Evolutionary conservation across 2,888 invertebrate genomes (phyloP).

Genomic region (Troides oblongomaculatus): DNA sequence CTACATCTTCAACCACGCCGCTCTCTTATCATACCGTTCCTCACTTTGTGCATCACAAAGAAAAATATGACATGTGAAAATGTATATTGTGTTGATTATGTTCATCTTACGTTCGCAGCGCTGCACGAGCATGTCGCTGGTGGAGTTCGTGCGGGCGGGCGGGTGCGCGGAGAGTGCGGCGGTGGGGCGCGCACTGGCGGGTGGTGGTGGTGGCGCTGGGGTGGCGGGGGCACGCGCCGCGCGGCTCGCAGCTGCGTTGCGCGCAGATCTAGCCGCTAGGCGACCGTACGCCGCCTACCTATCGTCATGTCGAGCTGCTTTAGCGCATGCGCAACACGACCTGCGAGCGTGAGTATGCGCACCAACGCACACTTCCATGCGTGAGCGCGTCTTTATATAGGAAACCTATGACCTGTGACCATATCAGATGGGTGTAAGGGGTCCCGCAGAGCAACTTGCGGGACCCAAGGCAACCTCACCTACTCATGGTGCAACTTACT

Average conservation of each 20-base stretch:
- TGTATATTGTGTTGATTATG: background rate
- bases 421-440: too few relatives aligned
- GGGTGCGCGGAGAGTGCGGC: slow-evolving; percentile 46
- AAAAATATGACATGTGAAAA: too few relatives aligned
- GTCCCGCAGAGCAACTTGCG: too few relatives aligned
- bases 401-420: too few relatives aligned
- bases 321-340: slow-evolving; percentile 55
- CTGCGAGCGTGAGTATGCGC: slow-evolving; percentile 45
- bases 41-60: too few relatives aligned
- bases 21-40: too few relatives aligned
- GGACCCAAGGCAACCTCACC: too few relatives aligned
- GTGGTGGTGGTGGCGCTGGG: slow-evolving; percentile 33
- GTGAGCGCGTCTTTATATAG: too few relatives aligned
- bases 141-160: slow-evolving; percentile 61
- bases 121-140: slow-evolving; percentile 58
- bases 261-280: slow-evolving; percentile 67
- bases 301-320: slow-evolving; percentile 58
- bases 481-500: too few relatives aligned
- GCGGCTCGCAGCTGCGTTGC: slow-evolving; percentile 61
- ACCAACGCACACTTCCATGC: too few relatives aligned
- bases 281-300: slow-evolving; percentile 69
- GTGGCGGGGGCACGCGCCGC: slow-evolving; percentile 40
- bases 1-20: too few relatives aligned
- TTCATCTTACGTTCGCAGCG: slow-evolving; percentile 45
- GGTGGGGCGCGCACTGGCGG: slow-evolving; percentile 44